Evolutionary conservation across 1,140 invertebrate genomes (phyloP), one percentile per base, ranked within the genome.

Genomic region (Bilobella aurantiaca): DNA sequence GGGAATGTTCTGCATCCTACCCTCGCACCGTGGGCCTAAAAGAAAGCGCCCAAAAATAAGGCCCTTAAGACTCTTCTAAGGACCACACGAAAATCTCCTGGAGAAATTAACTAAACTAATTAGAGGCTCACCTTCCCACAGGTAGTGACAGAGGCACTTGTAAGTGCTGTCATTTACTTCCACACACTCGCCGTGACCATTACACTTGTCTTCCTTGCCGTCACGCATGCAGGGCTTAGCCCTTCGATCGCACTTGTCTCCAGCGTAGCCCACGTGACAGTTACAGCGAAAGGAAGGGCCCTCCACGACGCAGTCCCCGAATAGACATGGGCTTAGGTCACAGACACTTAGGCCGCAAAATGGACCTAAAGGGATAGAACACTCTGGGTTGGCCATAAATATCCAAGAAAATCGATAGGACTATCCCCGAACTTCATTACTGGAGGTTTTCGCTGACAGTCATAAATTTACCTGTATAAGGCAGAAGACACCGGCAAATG

Each of bases 311-410:
- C 87, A 89, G 62, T 81, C 80, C 1, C 87, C 87, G 76, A 85
- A 86, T 16, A 84, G 75, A 75, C 87, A 89, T 0, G 86, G 85
- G 12, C 85, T 82, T 23, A 85, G 72, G 72, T 88, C 86, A 75
- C 87, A 89, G 37, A 85, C 79, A 1, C 82, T 87, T 37, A 88
- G 75, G 30, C 83, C 81, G 75, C 86, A 87, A 75, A 87, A 86
- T 66, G 84, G 77, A 25, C 85, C 85, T 85, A 75, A 30, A 74
- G 72, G 72, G n/a, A n/a, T 63, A 63, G 29, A 49, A 23, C 49
- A 23, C 25, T 8, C 25, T 23, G 5, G 12, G 5, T 42, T 42
- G 8, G 12, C 25, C 49, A 53, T 16, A 53, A 53, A 53, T 23
- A 8, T 8, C 5, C 25, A 12, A 8, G 25, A 23, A 5, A 12